These are phyloP conservation scores for Pica pica DNA, from an alignment of 2,113 vertebrate species.

Conservation along the genomic window DNA sequence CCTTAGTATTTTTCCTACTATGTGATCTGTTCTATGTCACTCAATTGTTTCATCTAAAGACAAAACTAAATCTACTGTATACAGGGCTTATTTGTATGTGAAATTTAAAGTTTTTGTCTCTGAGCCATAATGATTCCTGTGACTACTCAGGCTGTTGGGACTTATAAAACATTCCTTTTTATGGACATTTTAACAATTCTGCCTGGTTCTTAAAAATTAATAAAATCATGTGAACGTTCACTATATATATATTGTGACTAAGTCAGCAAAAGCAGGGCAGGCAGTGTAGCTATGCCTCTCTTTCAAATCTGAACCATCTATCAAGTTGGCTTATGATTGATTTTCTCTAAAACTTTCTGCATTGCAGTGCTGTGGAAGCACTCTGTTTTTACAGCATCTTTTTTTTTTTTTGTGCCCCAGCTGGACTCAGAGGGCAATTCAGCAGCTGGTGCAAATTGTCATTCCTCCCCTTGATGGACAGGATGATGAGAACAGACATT, in stretches of 20 bases:
- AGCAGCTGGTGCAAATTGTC: not conserved
- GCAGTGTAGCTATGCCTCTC: not conserved
- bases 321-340: conserved; percentile 47
- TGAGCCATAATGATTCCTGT: not conserved
- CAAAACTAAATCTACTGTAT: not conserved
- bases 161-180: not conserved
- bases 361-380: conserved; percentile 36
- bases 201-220: not conserved
- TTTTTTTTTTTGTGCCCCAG: not conserved
- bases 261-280: conserved; percentile 15
- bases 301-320: conserved; percentile 10
- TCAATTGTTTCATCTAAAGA: not conserved
- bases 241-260: not conserved
- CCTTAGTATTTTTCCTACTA: not conserved
- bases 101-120: not conserved
- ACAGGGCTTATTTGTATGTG: not conserved
- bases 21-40: not conserved
- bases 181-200: not conserved
- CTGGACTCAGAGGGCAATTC: not conserved
- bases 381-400: not conserved
- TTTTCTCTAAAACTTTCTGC: conserved; percentile 37
- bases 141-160: not conserved
- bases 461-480: not conserved
- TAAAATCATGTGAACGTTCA: not conserved
- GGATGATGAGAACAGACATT: not conserved